These are phyloP conservation scores for Enhydra lutris DNA, from an alignment of 2,113 vertebrate species.

Conservation along the genomic window DNA sequence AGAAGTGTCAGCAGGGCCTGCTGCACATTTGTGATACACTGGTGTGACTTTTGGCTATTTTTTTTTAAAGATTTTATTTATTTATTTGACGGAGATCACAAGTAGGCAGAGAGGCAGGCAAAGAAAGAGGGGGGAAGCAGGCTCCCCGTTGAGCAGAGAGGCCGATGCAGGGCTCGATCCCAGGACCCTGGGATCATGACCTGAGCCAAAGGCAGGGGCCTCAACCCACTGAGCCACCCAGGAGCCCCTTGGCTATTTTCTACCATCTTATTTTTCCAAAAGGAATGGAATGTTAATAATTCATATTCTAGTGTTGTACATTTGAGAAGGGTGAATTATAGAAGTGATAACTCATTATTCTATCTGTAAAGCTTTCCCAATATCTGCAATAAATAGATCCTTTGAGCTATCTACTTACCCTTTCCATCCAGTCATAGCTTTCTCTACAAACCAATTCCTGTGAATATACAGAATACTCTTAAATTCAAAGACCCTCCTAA, in stretches of 20 bases:
- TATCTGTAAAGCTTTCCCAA: neutral
- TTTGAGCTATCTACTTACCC: neutral
- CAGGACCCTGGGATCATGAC: too few relatives aligned
- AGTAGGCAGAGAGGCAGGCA: too few relatives aligned
- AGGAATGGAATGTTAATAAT: neutral
- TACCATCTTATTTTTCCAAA: neutral
- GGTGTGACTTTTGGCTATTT: neutral
- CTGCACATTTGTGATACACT: neutral
- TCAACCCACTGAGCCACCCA: too few relatives aligned
- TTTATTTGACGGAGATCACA: too few relatives aligned
- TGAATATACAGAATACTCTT: neutral
- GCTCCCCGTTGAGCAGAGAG: too few relatives aligned
- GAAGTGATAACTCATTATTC: neutral
- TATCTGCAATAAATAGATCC: neutral
- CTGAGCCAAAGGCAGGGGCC: too few relatives aligned
- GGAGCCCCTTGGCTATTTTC: neutral
- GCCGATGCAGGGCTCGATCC: too few relatives aligned
- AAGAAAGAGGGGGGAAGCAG: too few relatives aligned
- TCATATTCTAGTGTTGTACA: neutral
- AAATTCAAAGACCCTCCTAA: neutral
- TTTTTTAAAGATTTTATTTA: too few relatives aligned
- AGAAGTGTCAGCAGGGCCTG: too few relatives aligned
- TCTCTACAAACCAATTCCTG: neutral
- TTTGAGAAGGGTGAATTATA: neutral
- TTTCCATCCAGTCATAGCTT: neutral